These are phyloP conservation scores for Lynx canadensis DNA, from an alignment of 2,113 vertebrate genomes.

Conservation along the genomic window DNA sequence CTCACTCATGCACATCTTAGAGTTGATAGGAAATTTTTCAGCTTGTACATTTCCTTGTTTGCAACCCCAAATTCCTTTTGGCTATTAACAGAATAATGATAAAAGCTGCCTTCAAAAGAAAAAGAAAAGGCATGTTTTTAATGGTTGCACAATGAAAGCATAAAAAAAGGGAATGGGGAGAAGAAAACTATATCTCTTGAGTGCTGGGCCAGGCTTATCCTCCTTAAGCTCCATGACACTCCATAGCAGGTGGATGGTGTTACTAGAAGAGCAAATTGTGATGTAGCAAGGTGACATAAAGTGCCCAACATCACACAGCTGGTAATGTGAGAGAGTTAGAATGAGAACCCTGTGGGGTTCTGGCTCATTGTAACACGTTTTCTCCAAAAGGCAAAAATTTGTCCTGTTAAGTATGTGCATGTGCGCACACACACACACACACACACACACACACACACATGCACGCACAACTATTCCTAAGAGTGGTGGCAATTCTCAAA, in stretches of 20 bases:
- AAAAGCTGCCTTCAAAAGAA: conserved; percentile 4
- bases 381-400: not conserved
- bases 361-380: not conserved
- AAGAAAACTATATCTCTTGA: not conserved
- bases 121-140: not conserved
- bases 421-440: no score
- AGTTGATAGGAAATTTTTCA: conserved; percentile 6
- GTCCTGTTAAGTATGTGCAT: not conserved
- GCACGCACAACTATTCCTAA: not conserved
- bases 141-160: not conserved
- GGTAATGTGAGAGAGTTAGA: not conserved
- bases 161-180: not conserved
- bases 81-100: not conserved
- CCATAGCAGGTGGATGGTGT: not conserved
- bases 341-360: not conserved
- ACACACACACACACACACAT: not conserved
- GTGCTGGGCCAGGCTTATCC: not conserved
- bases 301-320: not conserved
- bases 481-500: not conserved
- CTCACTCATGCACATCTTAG: not conserved
- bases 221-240: not conserved
- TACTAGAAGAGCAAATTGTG: not conserved
- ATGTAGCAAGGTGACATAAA: not conserved
- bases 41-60: not conserved
- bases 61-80: not conserved